These are phyloP conservation scores for Andrena bucephala DNA, from an alignment of 2,888 invertebrate species.

Conservation along the genomic window DNA sequence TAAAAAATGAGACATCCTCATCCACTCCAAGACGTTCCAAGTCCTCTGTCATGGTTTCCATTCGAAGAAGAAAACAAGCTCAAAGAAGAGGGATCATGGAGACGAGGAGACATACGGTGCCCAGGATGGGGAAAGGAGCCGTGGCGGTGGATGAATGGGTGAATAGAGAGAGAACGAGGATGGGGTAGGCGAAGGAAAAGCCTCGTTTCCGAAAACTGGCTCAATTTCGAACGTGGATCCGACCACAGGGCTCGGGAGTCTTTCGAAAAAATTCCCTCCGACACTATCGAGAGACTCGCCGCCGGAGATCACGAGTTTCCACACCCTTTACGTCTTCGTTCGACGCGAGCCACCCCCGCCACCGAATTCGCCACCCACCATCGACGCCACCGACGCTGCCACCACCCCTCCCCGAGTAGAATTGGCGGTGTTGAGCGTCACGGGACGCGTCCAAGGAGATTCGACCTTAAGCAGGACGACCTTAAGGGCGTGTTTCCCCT, in stretches of 20 bases:
- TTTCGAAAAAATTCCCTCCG: slow-evolving; percentile 63
- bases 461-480: slow-evolving; percentile 73
- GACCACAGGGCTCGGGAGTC: slow-evolving; percentile 36
- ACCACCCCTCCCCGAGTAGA: slow-evolving; percentile 70
- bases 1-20: background rate
- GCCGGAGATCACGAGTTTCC: slow-evolving; percentile 65
- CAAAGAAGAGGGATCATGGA: slow-evolving; percentile 14
- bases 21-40: background rate
- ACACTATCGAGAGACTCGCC: slow-evolving; percentile 56
- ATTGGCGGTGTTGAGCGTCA: slow-evolving; percentile 80
- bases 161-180: background rate
- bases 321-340: slow-evolving; percentile 39
- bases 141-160: slow-evolving; percentile 1
- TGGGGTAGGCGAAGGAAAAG: slow-evolving; percentile 35
- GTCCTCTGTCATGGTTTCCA: background rate
- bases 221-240: slow-evolving; percentile 62
- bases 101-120: background rate
- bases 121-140: slow-evolving; percentile 20
- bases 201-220: slow-evolving; percentile 64
- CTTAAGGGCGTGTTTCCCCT: slow-evolving; percentile 79
- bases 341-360: slow-evolving; percentile 40
- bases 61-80: background rate
- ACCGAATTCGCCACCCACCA: slow-evolving; percentile 61
- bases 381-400: slow-evolving; percentile 69
- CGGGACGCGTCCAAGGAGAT: slow-evolving; percentile 70